phyloP scores from a whole-genome alignment of 2,888 invertebrate species.

The Acheta domesticus region DNA sequence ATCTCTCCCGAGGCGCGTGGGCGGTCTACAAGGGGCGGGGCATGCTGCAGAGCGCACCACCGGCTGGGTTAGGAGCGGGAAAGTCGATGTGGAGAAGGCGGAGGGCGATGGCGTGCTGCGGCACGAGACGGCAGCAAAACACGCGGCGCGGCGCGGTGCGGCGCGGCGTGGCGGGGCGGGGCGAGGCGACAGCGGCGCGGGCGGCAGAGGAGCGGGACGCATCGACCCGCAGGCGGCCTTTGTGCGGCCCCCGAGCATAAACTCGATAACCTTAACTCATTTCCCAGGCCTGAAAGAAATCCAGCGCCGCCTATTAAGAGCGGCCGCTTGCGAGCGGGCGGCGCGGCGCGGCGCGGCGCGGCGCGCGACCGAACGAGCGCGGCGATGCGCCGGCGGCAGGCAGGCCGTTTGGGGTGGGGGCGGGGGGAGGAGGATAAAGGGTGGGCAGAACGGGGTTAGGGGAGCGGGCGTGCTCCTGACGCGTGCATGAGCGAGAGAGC shows the following conservation, averaged over 20 bases:
- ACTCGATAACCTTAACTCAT: conserved; percentile 18
- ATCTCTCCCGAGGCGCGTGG: too few species aligned
- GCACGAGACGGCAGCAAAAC: neutral
- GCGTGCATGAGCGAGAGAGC: too few species aligned
- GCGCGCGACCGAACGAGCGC: too few species aligned
- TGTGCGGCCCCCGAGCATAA: conserved; percentile 9
- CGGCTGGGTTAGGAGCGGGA: too few species aligned
- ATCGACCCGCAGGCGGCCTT: neutral
- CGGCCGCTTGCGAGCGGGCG: neutral
- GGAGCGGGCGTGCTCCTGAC: too few species aligned
- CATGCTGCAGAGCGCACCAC: too few species aligned
- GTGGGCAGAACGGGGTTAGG: too few species aligned
- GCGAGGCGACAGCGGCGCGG: neutral
- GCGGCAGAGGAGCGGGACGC: neutral
- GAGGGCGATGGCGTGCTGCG: neutral
- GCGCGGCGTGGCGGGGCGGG: neutral
- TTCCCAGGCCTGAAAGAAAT: neutral
- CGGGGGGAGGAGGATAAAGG: too few species aligned
- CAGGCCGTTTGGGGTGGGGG: too few species aligned
- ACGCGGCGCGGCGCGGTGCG: neutral
- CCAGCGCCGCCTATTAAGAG: neutral
- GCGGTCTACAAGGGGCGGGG: too few species aligned
- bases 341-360: neutral
- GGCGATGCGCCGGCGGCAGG: too few species aligned
- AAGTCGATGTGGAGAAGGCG: too few species aligned